Evolutionary conservation across 2,888 invertebrate species (phyloP).

Genomic region (Meteorus cinctellus): DNA sequence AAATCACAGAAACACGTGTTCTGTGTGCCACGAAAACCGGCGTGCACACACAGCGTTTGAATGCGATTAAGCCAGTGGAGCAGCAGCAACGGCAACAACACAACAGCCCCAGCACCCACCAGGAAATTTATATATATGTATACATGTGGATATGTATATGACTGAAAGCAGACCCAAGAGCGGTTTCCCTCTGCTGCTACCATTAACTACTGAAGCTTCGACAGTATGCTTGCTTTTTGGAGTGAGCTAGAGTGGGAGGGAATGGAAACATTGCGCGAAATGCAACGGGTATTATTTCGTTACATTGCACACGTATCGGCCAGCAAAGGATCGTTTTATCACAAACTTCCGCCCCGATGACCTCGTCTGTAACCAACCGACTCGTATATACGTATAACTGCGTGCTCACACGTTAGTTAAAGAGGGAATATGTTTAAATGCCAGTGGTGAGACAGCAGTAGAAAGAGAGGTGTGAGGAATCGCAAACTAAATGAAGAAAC

Average conservation of each 20-base stretch:
- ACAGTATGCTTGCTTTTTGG: neutral
- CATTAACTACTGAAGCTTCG: slow-evolving; percentile 20
- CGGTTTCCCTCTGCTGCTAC: slow-evolving; percentile 23
- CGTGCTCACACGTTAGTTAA: slow-evolving; percentile 37
- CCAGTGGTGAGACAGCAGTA: slow-evolving; percentile 5
- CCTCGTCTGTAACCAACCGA: slow-evolving; percentile 57
- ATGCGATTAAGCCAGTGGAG: slow-evolving; percentile 64
- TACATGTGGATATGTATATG: slow-evolving; percentile 11
- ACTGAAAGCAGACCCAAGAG: slow-evolving; percentile 38
- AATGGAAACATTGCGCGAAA: slow-evolving; percentile 38
- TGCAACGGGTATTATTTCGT: slow-evolving; percentile 60
- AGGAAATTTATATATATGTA: neutral
- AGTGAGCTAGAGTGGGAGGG: slow-evolving; percentile 24
- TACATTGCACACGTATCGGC: slow-evolving; percentile 59
- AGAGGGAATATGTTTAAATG: slow-evolving; percentile 25
- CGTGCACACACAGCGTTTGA: slow-evolving; percentile 55
- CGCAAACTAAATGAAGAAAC: neutral
- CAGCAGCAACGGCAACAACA: slow-evolving; percentile 51
- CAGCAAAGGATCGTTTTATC: slow-evolving; percentile 65
- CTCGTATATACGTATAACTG: slow-evolving; percentile 40
- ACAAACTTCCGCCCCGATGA: slow-evolving; percentile 60
- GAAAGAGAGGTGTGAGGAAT: neutral
- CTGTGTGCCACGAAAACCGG: slow-evolving; percentile 44
- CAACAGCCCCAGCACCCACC: slow-evolving; percentile 32
- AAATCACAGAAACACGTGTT: slow-evolving; percentile 65